These are phyloP conservation scores for Apodemia mormo DNA, from an alignment of 2,888 invertebrate species.

Conservation along the genomic window DNA sequence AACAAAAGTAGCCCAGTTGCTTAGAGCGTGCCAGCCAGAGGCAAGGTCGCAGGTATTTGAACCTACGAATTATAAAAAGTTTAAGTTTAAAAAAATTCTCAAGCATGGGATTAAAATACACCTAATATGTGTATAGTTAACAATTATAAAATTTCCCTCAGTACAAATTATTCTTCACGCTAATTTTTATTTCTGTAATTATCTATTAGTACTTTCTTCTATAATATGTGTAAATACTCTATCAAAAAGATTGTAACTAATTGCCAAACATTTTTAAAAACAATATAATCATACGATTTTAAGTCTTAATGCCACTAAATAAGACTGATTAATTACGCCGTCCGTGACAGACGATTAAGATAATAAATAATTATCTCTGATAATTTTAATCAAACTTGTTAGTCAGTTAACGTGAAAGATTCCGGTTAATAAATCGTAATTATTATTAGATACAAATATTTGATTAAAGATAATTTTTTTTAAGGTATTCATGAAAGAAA, in stretches of 20 bases:
- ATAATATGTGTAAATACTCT: background rate
- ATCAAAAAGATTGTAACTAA: background rate
- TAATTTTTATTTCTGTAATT: constrained; percentile 13
- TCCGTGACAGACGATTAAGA: constrained; percentile 12
- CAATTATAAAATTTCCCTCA: no score
- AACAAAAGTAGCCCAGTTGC: no score
- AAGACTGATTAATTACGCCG: constrained; percentile 8
- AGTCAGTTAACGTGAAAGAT: background rate
- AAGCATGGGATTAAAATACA: no score
- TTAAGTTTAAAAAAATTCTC: no score
- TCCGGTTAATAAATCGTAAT: constrained; percentile 4
- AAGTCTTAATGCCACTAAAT: constrained; percentile 18
- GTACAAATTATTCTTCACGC: no score
- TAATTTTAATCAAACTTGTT: constrained; percentile 3
- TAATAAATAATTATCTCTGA: background rate
- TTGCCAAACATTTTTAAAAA: background rate
- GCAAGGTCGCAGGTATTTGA: no score
- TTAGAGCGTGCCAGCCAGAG: no score
- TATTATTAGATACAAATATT: background rate
- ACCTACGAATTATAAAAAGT: no score
- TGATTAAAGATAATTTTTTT: background rate
- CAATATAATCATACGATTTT: background rate
- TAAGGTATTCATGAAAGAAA: background rate
- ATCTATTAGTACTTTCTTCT: constrained; percentile 23
- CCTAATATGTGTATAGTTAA: no score